Base-by-base conservation (phyloP, 2,888 invertebrate species). In the Marasmarcha lunaedactyla region DNA sequence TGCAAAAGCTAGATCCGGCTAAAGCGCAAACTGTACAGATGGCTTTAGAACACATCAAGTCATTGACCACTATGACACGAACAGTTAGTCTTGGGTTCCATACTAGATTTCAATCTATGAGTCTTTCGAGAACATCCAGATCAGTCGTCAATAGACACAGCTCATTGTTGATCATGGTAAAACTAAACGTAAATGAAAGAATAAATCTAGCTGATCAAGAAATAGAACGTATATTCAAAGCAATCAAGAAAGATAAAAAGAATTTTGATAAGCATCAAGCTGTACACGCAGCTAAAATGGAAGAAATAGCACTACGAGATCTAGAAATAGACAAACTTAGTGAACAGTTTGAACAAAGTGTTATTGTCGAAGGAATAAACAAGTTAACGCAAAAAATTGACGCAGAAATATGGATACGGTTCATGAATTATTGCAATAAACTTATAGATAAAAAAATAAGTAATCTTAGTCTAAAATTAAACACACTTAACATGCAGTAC, bases 371-470 rank as follows among this genome's bases (percentile, higher is more conserved):
- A 1, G 87, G 85, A 0, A 71, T 85, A 55, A 87, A 89, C 51
- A 77, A 73, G 14, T 69, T 88, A 35, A 87, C 87, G 0, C 87
- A 87, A 43, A 72, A 87, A 45, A 87, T 89, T 40, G 86, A 88
- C 0, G 87, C 87, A 0, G 89, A 89, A 56, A 85, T 86, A 35
- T 78, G 73, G 78, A 71, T 71, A 26, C 74, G 87, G 47, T 88
- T 83, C 53, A 84, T 89, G 79, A 85, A 85, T 0, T 87, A 88
- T 44, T 88, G 88, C 86, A 57, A 87, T 10, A 87, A 85, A 54
- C 67, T 70, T 4, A 64, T 79, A 0, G 85, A 87, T 46, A 74
- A 76, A 2, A 72, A 84, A 41, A 85, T 87, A 1, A 88, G 87
- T 6, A 88, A 88, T 52, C 55, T 88, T 1, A 66, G 89, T 34